A percentile compares a stretch with the other conserved stretches of the same genome.
Conservation (phyloP, 2,113 vertebrate genomes). For the Ctenomys sociabilis region DNA sequence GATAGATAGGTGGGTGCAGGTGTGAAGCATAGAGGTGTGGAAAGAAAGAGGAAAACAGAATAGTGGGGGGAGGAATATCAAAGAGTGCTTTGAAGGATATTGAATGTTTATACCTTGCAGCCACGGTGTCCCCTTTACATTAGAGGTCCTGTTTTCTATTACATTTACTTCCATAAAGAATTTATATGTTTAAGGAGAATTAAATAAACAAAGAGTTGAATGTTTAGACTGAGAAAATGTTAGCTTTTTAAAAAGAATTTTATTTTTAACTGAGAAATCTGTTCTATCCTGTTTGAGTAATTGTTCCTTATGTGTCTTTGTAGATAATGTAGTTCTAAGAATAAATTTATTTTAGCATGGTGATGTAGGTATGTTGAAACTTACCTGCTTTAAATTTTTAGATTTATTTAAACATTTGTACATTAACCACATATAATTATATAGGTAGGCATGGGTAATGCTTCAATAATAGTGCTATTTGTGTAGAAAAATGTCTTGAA, state of each 20-base stretch:
- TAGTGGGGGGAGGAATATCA: not conserved
- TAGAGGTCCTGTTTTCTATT: not conserved
- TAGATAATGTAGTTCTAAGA: not conserved
- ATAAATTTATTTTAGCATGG: not conserved
- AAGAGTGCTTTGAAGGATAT: not conserved
- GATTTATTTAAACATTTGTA: not conserved
- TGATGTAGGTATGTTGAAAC: not conserved
- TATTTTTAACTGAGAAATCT: not conserved
- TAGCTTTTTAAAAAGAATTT: not conserved
- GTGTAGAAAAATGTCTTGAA: not conserved
- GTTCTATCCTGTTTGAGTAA: not conserved
- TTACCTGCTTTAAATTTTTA: slow-evolving; percentile 2
- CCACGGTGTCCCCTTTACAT: not conserved
- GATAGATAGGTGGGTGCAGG: not conserved
- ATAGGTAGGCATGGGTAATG: not conserved
- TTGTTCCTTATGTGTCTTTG: not conserved
- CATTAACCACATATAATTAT: not conserved
- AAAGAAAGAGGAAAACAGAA: not conserved
- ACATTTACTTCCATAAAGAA: not conserved
- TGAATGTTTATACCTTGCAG: not conserved
- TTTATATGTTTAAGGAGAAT: not conserved
- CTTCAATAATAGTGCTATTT: not conserved
- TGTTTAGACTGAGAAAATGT: not conserved
- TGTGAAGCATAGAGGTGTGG: not conserved
- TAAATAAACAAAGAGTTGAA: not conserved